Percentiles rank a stretch among this genome's conserved stretches.
These are phyloP conservation scores for Neoscelio sp. DNA, from an alignment of 2,888 invertebrate genomes.

Conservation along the genomic window DNA sequence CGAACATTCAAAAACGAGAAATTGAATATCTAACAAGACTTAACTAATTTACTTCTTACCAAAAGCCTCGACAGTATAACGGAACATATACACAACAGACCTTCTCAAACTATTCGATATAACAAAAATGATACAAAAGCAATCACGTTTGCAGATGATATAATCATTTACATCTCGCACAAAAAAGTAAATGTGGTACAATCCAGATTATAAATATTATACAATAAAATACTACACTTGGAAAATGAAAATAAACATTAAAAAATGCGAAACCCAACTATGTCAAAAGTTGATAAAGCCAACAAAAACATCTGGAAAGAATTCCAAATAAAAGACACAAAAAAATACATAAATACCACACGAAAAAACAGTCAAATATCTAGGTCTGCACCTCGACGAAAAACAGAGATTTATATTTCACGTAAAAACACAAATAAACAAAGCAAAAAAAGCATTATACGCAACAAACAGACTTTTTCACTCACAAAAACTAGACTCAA, in stretches of 20 bases:
- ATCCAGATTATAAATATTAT: no score
- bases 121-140: neutral
- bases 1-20: no score
- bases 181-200: neutral
- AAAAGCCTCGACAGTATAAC: no score
- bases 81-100: slow-evolving; percentile 34
- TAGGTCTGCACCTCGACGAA: neutral
- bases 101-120: neutral
- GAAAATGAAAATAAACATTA: no score
- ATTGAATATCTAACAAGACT: no score
- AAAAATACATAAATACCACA: neutral
- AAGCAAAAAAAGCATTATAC: no score
- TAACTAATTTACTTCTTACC: no score
- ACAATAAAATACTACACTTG: no score
- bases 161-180: neutral
- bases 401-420: slow-evolving; percentile 19
- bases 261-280: slow-evolving; percentile 2
- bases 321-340: slow-evolving; percentile 17
- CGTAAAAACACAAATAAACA: no score
- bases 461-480: no score
- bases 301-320: slow-evolving; percentile 8
- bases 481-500: no score
- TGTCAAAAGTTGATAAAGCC: neutral
- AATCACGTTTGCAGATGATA: slow-evolving; percentile 23
- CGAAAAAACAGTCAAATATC: slow-evolving; percentile 14